phyloP scores from a whole-genome alignment of 1,140 invertebrate genomes.

The Piezodorus guildinii region DNA sequence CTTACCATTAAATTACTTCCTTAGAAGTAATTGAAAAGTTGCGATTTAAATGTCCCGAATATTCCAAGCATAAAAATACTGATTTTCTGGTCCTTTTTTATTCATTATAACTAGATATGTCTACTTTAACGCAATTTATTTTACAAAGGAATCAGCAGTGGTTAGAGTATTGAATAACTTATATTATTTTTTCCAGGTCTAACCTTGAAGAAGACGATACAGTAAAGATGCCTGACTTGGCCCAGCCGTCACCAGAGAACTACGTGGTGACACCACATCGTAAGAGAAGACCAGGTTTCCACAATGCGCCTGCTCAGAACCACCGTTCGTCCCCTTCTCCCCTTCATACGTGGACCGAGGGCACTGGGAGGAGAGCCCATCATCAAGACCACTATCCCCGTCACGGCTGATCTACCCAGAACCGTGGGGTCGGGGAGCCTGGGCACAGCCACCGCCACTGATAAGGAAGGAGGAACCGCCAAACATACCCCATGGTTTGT shows the following conservation, averaged over 20 bases:
- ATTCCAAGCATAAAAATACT: too few species aligned
- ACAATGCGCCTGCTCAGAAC: conserved; percentile 72
- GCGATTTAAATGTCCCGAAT: too few species aligned
- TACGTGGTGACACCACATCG: conserved; percentile 74
- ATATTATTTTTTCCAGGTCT: conserved; percentile 12
- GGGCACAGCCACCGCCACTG: not conserved
- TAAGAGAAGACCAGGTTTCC: conserved; percentile 69
- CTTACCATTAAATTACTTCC: too few species aligned
- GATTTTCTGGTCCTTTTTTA: too few species aligned
- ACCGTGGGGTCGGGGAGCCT: not conserved
- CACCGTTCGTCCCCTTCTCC: conserved; percentile 66
- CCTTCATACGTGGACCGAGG: conserved; percentile 48
- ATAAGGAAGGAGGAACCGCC: conserved; percentile 15
- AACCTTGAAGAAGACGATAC: conserved; percentile 27
- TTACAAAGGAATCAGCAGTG: too few species aligned
- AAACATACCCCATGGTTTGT: conserved; percentile 6
- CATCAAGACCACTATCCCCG: conserved; percentile 26
- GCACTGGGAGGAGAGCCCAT: conserved; percentile 24
- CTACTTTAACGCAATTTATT: too few species aligned
- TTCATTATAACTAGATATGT: too few species aligned
- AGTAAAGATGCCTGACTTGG: conserved; percentile 37
- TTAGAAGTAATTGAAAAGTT: too few species aligned
- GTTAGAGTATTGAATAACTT: not conserved
- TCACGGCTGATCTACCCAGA: conserved; percentile 26
- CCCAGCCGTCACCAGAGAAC: conserved; percentile 36